Evolutionary conservation across 2,113 vertebrate species (phyloP).

Genomic region (Microtus oregoni): DNA sequence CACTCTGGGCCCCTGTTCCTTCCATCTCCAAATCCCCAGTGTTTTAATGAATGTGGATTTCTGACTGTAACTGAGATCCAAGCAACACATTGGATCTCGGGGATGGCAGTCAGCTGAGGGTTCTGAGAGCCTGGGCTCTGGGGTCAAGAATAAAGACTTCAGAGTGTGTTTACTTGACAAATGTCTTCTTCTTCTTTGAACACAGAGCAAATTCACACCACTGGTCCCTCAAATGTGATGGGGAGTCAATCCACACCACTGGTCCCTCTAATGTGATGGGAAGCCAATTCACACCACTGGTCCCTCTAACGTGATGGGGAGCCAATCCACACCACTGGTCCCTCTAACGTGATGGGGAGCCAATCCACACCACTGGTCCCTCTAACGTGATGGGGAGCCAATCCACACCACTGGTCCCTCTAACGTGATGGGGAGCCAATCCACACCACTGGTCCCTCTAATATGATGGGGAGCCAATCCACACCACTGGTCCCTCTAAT

Average conservation of each 20-base stretch:
- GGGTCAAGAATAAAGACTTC: constrained; percentile 60
- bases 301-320: background rate
- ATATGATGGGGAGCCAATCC: no score
- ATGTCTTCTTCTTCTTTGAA: background rate
- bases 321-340: no score
- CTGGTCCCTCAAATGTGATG: background rate
- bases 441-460: background rate
- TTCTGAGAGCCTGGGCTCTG: background rate
- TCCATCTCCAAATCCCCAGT: background rate
- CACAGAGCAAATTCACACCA: background rate
- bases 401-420: background rate
- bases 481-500: no score
- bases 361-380: background rate
- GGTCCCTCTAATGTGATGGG: background rate
- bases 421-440: no score
- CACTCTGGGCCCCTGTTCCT: background rate
- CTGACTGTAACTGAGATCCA: constrained; percentile 49
- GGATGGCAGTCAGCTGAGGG: background rate
- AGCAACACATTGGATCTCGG: background rate
- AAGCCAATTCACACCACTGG: background rate
- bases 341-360: no score
- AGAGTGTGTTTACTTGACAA: background rate
- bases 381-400: background rate
- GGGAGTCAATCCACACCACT: background rate
- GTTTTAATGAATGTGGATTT: constrained; percentile 64